These are phyloP conservation scores for Plectropomus leopardus DNA, from an alignment of 2,113 vertebrate genomes.

Conservation along the genomic window DNA sequence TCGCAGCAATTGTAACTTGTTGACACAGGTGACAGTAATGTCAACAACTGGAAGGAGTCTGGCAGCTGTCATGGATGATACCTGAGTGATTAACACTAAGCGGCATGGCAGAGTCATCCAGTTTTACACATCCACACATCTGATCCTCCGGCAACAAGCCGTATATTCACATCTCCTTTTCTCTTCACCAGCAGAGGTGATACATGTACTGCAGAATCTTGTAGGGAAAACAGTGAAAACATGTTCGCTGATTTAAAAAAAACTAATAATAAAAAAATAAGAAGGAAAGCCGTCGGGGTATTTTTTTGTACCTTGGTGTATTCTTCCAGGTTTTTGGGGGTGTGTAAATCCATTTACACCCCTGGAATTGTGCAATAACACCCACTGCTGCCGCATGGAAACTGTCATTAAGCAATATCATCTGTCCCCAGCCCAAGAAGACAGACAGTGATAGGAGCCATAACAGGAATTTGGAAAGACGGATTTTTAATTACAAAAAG, in stretches of 20 bases:
- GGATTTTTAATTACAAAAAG: conserved; percentile 64
- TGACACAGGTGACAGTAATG: conserved; percentile 7
- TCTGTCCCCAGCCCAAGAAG: conserved; percentile 26
- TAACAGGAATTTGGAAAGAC: conserved; percentile 42
- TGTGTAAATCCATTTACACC: conserved; percentile 56
- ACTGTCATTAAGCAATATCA: conserved; percentile 45
- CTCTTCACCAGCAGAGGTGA: conserved; percentile 6
- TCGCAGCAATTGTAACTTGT: not conserved
- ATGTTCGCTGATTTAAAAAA: conserved; percentile 17
- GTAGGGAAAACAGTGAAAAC: conserved; percentile 18
- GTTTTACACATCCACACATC: conserved; percentile 23
- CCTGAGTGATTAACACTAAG: conserved; percentile 30
- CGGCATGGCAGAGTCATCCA: not conserved
- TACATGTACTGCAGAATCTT: conserved; percentile 15
- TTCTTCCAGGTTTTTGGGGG: conserved; percentile 30
- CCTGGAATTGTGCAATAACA: conserved; percentile 45
- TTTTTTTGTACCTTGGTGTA: conserved; percentile 6
- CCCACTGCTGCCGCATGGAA: conserved; percentile 21
- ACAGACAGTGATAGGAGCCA: conserved; percentile 37
- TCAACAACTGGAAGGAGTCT: conserved; percentile 1
- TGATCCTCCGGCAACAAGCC: not conserved
- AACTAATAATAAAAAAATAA: conserved; percentile 25
- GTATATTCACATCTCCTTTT: not conserved
- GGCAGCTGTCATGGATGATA: conserved; percentile 22
- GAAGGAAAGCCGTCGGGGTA: not conserved